Evolutionary conservation across 2,797 vertebrate species (phyloP).

Genomic region (Pipistrellus kuhlii): DNA sequence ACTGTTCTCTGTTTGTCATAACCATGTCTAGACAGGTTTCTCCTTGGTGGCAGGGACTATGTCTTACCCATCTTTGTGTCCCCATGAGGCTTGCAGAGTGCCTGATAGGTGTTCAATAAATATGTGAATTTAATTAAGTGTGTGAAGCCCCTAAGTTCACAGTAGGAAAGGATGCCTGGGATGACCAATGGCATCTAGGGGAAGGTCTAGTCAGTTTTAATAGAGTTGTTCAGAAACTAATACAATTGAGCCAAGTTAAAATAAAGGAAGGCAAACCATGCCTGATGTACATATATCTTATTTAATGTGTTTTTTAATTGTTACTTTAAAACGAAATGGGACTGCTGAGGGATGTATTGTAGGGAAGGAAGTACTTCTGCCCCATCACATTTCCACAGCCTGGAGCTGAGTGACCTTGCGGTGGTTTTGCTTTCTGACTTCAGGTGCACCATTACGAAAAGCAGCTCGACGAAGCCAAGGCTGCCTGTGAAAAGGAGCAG

Average conservation of each 20-base stretch:
- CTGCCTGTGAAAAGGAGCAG: conserved; percentile 88
- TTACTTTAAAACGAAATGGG: conserved; percentile 3
- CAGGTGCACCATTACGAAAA: conserved; percentile 88
- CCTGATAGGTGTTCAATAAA: neutral
- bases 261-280: conserved; percentile 12
- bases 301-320: conserved; percentile 14
- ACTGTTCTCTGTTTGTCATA: neutral
- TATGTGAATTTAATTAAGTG: conserved; percentile 16
- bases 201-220: neutral
- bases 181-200: neutral
- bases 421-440: neutral
- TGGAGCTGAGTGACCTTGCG: accelerated
- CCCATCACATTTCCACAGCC: accelerated
- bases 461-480: conserved; percentile 88
- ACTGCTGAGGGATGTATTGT: neutral
- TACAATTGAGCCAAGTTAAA: conserved; percentile 3
- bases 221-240: conserved; percentile 48
- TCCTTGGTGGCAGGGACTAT: neutral
- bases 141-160: neutral
- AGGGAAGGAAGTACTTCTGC: neutral
- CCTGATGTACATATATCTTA: neutral
- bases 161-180: neutral
- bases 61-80: neutral
- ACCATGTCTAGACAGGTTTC: neutral
- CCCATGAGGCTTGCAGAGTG: neutral